Evolutionary conservation across 2,888 invertebrate species (phyloP).

Genomic region (Dryobotodes eremita): DNA sequence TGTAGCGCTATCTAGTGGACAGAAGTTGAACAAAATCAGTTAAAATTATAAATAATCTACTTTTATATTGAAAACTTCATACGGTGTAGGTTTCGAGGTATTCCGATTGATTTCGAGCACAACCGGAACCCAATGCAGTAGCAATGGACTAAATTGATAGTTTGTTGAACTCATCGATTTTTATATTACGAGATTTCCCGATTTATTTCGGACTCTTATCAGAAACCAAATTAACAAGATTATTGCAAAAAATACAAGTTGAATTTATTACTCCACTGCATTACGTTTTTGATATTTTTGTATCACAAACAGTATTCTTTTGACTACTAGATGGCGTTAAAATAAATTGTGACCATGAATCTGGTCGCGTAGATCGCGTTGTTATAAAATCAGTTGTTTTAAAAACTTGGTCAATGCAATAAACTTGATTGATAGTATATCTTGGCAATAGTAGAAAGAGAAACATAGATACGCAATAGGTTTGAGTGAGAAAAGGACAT

Average conservation of each 20-base stretch:
- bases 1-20: conserved; percentile 44
- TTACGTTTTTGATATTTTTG: neutral
- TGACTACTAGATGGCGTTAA: conserved; percentile 36
- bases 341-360: conserved; percentile 26
- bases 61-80: neutral
- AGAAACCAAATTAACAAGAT: neutral
- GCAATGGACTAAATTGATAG: too few relatives aligned
- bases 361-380: conserved; percentile 38
- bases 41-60: neutral
- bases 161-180: too few relatives aligned
- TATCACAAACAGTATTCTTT: neutral
- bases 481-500: conserved; percentile 5
- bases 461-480: neutral
- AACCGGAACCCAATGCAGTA: neutral
- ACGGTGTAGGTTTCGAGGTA: neutral
- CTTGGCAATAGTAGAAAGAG: conserved; percentile 3
- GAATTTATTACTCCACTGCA: neutral
- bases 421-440: conserved; percentile 23
- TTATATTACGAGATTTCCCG: too few relatives aligned
- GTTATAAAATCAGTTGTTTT: conserved; percentile 59
- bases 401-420: conserved; percentile 48
- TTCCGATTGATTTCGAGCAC: neutral
- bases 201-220: neutral
- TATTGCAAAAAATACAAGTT: neutral
- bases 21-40: neutral